phyloP scores from a whole-genome alignment of 2,797 vertebrate species.

The Siniperca scherzeri region DNA sequence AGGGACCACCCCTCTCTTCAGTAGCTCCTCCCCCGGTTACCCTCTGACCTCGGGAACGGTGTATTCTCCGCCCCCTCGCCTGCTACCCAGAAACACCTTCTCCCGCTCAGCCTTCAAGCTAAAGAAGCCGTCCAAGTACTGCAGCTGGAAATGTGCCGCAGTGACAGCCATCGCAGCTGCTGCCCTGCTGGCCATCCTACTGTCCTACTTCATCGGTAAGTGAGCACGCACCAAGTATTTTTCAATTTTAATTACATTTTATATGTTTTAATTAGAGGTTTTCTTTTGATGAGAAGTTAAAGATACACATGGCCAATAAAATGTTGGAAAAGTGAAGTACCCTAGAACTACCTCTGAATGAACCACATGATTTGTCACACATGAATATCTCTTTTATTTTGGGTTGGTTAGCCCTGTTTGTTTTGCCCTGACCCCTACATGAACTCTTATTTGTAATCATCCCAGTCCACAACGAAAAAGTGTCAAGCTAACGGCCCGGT shows the following conservation, averaged over 20 bases:
- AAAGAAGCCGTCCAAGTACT: conserved; percentile 99
- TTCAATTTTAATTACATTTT: conserved; percentile 21
- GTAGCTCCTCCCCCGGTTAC: conserved; percentile 97
- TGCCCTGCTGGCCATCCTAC: conserved; percentile 93
- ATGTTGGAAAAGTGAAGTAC: conserved; percentile 2
- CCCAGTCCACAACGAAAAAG: conserved; percentile 9
- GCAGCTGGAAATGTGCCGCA: conserved; percentile 99
- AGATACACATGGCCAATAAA: conserved; percentile 15
- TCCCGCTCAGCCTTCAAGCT: conserved; percentile 98
- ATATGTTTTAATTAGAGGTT: conserved; percentile 17
- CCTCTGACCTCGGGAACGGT: conserved; percentile 97
- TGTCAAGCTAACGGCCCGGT: conserved; percentile 42
- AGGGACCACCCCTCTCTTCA: conserved; percentile 98
- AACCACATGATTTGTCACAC: conserved; percentile 18
- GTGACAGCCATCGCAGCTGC: conserved; percentile 95
- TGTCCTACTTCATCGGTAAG: conserved; percentile 98
- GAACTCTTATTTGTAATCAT: conserved; percentile 45
- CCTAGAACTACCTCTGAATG: conserved; percentile 3
- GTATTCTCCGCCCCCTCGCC: conserved; percentile 96
- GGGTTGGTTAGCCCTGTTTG: conserved; percentile 31
- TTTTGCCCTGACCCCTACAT: conserved; percentile 33
- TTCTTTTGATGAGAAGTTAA: conserved; percentile 1
- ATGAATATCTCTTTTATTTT: conserved; percentile 30
- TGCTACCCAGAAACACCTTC: conserved; percentile 97
- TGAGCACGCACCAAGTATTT: not conserved